Base-by-base conservation (phyloP, 2,888 invertebrate species). In the Anarsia innoxiella region DNA sequence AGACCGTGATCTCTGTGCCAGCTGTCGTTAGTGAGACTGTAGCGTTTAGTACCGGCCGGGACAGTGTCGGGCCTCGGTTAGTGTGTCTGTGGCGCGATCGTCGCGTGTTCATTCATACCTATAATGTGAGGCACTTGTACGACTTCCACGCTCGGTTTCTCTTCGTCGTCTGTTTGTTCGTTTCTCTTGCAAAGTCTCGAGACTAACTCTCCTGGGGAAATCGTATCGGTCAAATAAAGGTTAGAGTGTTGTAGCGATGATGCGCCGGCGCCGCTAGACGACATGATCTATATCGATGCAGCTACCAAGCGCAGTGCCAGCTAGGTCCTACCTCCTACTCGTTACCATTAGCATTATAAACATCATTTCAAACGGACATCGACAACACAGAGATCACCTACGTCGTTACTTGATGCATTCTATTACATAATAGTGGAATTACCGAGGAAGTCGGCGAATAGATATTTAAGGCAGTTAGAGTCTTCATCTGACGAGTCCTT, bases 401-500 rank as follows among this genome's bases (percentile, higher is more conserved):
- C 57, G 51, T 51, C 50, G 26, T 34, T 40, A 63, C 56, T 54
- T 54, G 54, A 70, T 64, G 69, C 68, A 60, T 55, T 19, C 49
- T 47, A 53, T 45, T 48, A 41, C 37, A 45, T 31, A 38, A 30
- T 43, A 46, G 50, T 56, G 54, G 43, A 69, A 72, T 89, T 89
- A 89, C 89, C 89, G 85, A 89, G 84, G 63, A 88, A 80, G 70
- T 88, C 89, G 74, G 88, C 88, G 80, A 89, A 88, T 74, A 89
- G 87, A 80, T 88, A 89, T 88, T 87, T 89, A 82, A 90, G 88
- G 88, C 90, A 90, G 88, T 88, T 89, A 84, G 87, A 86, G 79
- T 88, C 80, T 66, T 80, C 80, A 63, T 80, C 82, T 67, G 80
- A 79, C 59, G 80, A 73, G 57, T 71, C 74, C 74, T 69, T 65